These are phyloP conservation scores for Mycalesis mineus DNA, from an alignment of 2,888 invertebrate genomes.

Conservation along the genomic window DNA sequence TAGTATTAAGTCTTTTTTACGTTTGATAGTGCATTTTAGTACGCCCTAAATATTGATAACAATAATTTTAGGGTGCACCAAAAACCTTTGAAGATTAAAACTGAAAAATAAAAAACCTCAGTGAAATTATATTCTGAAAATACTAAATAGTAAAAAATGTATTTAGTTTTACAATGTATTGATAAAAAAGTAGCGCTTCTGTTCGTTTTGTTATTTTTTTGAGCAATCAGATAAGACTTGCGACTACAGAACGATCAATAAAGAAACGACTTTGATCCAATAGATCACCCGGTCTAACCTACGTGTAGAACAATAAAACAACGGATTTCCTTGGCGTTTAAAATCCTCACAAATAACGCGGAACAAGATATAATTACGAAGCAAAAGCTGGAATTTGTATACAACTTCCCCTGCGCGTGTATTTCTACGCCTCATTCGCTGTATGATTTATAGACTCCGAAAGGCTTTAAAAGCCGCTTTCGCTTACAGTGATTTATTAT, in stretches of 20 bases:
- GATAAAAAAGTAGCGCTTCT: too few relatives aligned
- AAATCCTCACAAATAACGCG: slow-evolving; percentile 21
- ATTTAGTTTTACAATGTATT: too few relatives aligned
- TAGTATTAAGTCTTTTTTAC: too few relatives aligned
- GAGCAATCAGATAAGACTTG: background rate
- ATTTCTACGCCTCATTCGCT: slow-evolving; percentile 50
- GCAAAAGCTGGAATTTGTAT: slow-evolving; percentile 28
- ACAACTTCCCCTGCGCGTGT: slow-evolving; percentile 30
- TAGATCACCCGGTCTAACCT: background rate
- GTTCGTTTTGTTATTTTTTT: too few relatives aligned
- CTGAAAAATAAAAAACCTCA: too few relatives aligned
- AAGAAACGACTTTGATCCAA: background rate
- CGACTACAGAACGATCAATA: too few relatives aligned
- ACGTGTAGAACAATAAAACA: slow-evolving; percentile 8
- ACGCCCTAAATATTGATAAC: too few relatives aligned
- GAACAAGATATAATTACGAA: slow-evolving; percentile 27
- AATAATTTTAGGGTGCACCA: too few relatives aligned
- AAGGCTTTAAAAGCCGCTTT: slow-evolving; percentile 62
- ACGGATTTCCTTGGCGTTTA: slow-evolving; percentile 23
- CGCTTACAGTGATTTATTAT: slow-evolving; percentile 66
- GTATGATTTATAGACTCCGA: slow-evolving; percentile 60
- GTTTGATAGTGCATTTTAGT: too few relatives aligned
- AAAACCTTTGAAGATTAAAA: too few relatives aligned
- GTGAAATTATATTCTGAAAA: too few relatives aligned
- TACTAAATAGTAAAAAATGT: too few relatives aligned